Base-by-base conservation (phyloP, 2,888 invertebrate species). In the Spilosoma lubricipeda region DNA sequence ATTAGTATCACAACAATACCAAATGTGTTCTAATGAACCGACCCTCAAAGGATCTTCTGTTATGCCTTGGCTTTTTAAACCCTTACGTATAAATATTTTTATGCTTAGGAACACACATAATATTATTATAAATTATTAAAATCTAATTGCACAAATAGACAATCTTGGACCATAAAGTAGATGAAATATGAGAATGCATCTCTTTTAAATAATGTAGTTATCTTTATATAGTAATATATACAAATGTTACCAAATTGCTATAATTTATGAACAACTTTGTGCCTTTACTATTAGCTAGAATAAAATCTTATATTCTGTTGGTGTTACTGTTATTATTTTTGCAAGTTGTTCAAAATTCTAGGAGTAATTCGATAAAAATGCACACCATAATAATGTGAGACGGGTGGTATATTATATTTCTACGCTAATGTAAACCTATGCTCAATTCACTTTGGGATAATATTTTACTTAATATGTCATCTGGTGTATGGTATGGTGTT, bases 241-340 rank as follows among this genome's bases (percentile, higher is more conserved):
- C 80, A 77, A 89, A 90, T 87, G 92, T 93, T 93, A 93, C 92
- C 92, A 91, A 91, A 92, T 88, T 89, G 80, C 86, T 89, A 87
- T 88, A 86, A 87, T 86, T 80, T 88, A 82, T 86, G 77, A 82
- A 86, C 81, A 85, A 86, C 85, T 86, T 88, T 87, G 89, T 92
- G 91, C 92, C 92, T 92, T 91, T 85, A 78, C 75, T 69, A 73
- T 85, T n/a, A 84, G 77, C 84, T 89, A 88, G 83, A 82, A 80
- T 70, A 77, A 86, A 86, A 73, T 85, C 71, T 72, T 85, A 77
- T 85, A 83, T 83, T 87, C 75, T 86, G 78, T 81, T 86, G 77
- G 84, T 85, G 81, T 88, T 85, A 85, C 85, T 87, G 87, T 87
- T 81, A 88, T 89, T 87, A 77, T 86, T 83, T 87, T 78, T 84